These are phyloP conservation scores for Scolopax bukidnonensis DNA, from an alignment of 2,797 vertebrate genomes.

Conservation along the genomic window DNA sequence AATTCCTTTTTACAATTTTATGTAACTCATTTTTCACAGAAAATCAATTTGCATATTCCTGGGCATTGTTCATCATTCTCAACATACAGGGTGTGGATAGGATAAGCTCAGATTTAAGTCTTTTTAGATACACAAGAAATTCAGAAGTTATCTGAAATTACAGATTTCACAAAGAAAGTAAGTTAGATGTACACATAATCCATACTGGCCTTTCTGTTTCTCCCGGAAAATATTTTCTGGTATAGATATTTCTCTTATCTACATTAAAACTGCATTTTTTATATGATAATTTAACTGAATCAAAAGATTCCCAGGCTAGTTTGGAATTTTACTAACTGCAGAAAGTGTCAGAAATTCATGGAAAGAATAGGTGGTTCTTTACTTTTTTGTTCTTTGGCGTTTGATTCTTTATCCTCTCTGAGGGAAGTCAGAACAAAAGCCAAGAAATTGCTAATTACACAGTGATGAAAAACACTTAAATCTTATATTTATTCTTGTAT, in stretches of 20 bases:
- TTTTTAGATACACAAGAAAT: background rate
- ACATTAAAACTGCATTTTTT: background rate
- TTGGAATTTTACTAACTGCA: background rate
- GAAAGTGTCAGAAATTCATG: background rate
- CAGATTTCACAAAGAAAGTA: background rate
- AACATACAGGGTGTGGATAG: background rate
- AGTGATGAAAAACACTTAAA: background rate
- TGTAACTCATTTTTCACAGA: background rate
- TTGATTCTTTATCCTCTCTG: background rate
- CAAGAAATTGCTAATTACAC: background rate
- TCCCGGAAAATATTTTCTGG: background rate
- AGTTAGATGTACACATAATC: background rate
- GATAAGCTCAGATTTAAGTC: background rate
- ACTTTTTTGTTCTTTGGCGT: background rate
- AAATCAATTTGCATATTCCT: background rate
- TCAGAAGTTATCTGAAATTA: background rate
- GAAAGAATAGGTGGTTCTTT: background rate
- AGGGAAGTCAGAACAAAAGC: background rate
- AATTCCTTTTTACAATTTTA: background rate
- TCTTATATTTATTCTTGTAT: background rate
- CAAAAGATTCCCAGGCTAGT: background rate
- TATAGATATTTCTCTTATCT: background rate
- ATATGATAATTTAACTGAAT: background rate
- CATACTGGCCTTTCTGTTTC: background rate
- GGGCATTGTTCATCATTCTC: background rate